phyloP scores from a whole-genome alignment of 2,113 vertebrate genomes.

The Microcebus jonahi region DNA sequence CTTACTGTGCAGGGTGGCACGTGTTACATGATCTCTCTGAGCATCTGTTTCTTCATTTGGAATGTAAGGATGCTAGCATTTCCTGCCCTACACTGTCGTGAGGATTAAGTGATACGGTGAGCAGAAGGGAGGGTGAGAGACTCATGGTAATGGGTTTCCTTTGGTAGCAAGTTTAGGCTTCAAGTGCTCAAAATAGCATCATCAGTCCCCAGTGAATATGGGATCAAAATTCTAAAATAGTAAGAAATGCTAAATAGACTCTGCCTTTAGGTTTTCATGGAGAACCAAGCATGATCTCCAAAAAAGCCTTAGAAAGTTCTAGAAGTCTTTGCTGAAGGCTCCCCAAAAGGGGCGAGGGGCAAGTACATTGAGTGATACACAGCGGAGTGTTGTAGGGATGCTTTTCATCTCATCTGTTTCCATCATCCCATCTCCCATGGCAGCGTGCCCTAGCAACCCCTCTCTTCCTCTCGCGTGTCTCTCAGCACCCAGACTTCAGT shows the following conservation, averaged over 20 bases:
- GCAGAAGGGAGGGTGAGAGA: background rate
- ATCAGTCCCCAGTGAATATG: background rate
- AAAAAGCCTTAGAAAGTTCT: background rate
- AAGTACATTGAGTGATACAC: background rate
- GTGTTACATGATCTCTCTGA: background rate
- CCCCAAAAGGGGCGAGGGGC: background rate
- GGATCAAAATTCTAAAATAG: background rate
- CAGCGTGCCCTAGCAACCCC: background rate
- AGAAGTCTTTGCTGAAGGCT: background rate
- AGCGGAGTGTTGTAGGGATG: background rate
- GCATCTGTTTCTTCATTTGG: background rate
- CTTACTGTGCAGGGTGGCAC: background rate
- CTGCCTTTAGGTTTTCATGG: background rate
- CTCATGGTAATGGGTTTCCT: background rate
- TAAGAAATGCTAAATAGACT: background rate
- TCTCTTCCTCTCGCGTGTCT: background rate
- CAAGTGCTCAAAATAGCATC: background rate
- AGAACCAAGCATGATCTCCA: background rate
- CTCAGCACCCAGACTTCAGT: background rate
- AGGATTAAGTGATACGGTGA: background rate
- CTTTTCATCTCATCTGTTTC: background rate
- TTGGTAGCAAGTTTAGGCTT: background rate
- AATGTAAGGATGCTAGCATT: background rate
- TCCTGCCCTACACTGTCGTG: background rate
- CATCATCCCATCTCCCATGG: background rate